These are phyloP conservation scores for Sparidentex hasta DNA, from an alignment of 2,797 vertebrate genomes.

Conservation along the genomic window DNA sequence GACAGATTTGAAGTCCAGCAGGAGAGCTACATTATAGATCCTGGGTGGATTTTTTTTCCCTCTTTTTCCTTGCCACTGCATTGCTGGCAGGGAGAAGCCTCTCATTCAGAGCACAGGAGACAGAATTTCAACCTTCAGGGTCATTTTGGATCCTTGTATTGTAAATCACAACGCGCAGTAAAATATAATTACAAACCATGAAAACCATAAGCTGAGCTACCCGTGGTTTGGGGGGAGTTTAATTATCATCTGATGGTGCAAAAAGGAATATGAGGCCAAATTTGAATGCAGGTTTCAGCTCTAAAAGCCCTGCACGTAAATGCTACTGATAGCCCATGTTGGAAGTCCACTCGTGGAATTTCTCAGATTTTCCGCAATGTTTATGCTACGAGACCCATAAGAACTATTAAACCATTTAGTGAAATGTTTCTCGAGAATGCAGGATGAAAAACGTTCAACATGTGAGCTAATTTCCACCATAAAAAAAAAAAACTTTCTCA, in stretches of 20 bases:
- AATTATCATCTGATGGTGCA: conserved; percentile 78
- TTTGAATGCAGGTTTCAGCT: conserved; percentile 55
- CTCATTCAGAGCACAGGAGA: conserved; percentile 66
- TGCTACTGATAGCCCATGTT: conserved; percentile 40
- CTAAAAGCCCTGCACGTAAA: conserved; percentile 58
- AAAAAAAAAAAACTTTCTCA: conserved; percentile 76
- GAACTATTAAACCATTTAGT: conserved; percentile 20
- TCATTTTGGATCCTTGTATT: conserved; percentile 71
- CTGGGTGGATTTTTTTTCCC: conserved; percentile 58
- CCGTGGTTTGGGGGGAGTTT: conserved; percentile 67
- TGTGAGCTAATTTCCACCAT: conserved; percentile 18
- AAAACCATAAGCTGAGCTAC: conserved; percentile 74
- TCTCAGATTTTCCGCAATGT: conserved; percentile 31
- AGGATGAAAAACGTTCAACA: conserved; percentile 8
- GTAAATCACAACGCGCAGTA: conserved; percentile 81
- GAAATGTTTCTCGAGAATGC: conserved; percentile 19
- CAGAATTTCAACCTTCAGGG: conserved; percentile 65
- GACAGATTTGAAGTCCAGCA: conserved; percentile 87
- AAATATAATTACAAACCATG: conserved; percentile 81
- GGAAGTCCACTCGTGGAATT: conserved; percentile 23
- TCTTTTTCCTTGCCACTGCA: conserved; percentile 63
- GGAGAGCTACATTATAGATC: conserved; percentile 78
- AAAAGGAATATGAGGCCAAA: conserved; percentile 68
- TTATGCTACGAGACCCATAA: conserved; percentile 20
- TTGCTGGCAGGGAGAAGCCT: conserved; percentile 71